phyloP scores from a whole-genome alignment of 2,888 invertebrate species.

The Morpho deidamia region DNA sequence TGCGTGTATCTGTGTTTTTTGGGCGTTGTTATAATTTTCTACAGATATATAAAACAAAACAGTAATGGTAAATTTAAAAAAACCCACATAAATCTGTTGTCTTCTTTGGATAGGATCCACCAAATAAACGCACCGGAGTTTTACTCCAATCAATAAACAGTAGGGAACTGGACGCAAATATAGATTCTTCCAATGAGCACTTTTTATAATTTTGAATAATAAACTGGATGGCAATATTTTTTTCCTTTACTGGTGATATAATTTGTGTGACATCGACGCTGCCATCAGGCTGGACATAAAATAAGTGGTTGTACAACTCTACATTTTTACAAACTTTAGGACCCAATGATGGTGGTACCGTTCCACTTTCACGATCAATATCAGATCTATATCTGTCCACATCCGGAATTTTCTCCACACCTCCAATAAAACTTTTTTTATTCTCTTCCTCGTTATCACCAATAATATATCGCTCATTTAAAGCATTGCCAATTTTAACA shows the following conservation, averaged over 20 bases:
- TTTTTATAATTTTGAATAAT: slow-evolving; percentile 58
- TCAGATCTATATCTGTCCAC: slow-evolving; percentile 56
- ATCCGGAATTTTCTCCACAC: slow-evolving; percentile 55
- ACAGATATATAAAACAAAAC: not conserved
- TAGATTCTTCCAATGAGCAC: slow-evolving; percentile 53
- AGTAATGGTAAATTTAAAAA: slow-evolving; percentile 40
- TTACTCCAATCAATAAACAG: slow-evolving; percentile 81
- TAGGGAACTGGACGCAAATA: slow-evolving; percentile 39
- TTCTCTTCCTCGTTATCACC: slow-evolving; percentile 45
- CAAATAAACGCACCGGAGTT: slow-evolving; percentile 82
- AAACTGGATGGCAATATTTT: slow-evolving; percentile 55
- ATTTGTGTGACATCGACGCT: slow-evolving; percentile 56
- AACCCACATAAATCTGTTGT: slow-evolving; percentile 79
- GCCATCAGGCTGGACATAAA: slow-evolving; percentile 59
- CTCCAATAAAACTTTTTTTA: slow-evolving; percentile 54
- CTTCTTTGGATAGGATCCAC: slow-evolving; percentile 80
- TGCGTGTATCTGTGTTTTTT: too few species aligned
- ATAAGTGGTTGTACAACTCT: slow-evolving; percentile 42
- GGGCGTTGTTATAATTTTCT: too few species aligned
- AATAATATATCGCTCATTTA: slow-evolving; percentile 54
- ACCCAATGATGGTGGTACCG: slow-evolving; percentile 44
- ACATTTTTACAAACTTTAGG: slow-evolving; percentile 56
- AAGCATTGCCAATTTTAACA: slow-evolving; percentile 62
- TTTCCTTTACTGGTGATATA: slow-evolving; percentile 49
- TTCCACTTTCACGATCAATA: slow-evolving; percentile 35